These are phyloP conservation scores for Benthosema pterotum DNA, from an alignment of 2,797 vertebrate species.

Conservation along the genomic window DNA sequence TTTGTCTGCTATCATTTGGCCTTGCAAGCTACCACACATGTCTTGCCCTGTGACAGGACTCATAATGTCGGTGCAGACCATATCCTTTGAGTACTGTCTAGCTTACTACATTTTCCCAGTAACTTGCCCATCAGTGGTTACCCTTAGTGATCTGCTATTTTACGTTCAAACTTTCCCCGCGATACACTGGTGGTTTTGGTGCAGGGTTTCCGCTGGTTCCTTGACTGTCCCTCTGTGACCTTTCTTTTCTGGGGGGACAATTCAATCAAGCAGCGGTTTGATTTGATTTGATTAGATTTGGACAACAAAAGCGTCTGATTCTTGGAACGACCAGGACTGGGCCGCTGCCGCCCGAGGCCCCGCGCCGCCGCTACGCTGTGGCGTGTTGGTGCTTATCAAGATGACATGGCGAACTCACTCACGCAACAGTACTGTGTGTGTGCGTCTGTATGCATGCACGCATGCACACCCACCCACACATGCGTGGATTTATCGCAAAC, in stretches of 20 bases:
- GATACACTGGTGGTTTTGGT: neutral
- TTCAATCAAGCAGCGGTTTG: constrained; percentile 66
- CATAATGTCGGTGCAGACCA: too few species aligned
- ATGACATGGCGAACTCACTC: constrained; percentile 2
- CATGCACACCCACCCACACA: too few species aligned
- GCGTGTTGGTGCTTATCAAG: neutral
- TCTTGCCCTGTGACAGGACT: too few species aligned
- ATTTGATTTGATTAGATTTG: constrained; percentile 72
- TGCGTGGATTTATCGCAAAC: constrained; percentile 70
- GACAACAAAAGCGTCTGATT: constrained; percentile 62
- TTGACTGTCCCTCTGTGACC: constrained; percentile 42
- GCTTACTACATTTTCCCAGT: too few species aligned
- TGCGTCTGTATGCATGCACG: neutral
- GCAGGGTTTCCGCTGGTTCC: constrained; percentile 36
- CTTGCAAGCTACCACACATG: too few species aligned
- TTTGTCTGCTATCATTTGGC: too few species aligned
- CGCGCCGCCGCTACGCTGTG: too few species aligned
- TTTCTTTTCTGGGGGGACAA: constrained; percentile 33
- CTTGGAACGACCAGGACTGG: constrained; percentile 54
- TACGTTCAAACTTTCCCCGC: too few species aligned
- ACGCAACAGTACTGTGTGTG: constrained; percentile 4
- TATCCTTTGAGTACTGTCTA: too few species aligned
- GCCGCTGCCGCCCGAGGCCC: constrained; percentile 41
- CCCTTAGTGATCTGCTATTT: too few species aligned
- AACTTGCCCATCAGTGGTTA: too few species aligned